Percentiles rank a stretch among this genome's conserved stretches.
phyloP scores from a whole-genome alignment of 2,888 invertebrate genomes.

The Xanthostigma xanthostigma region DNA sequence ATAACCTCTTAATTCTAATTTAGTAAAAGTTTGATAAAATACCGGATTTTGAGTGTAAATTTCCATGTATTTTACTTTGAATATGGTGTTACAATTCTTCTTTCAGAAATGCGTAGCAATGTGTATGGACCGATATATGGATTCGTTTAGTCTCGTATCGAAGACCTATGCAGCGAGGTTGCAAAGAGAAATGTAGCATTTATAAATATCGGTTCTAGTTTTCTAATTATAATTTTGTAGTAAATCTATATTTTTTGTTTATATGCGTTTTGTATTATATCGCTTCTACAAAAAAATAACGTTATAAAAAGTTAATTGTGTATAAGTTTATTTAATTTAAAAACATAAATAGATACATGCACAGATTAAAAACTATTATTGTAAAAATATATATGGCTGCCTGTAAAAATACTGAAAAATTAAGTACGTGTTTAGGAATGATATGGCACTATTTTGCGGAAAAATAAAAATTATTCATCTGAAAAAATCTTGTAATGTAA shows the following conservation, averaged over 20 bases:
- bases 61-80: slow-evolving; percentile 4
- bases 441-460: background rate
- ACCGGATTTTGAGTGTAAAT: slow-evolving; percentile 6
- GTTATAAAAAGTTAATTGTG: background rate
- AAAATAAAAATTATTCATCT: no score
- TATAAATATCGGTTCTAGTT: slow-evolving; percentile 22
- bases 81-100: slow-evolving; percentile 5
- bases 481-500: no score
- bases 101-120: slow-evolving; percentile 89
- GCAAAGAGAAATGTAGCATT: slow-evolving; percentile 55
- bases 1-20: background rate
- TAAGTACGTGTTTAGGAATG: background rate
- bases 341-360: background rate
- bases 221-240: slow-evolving; percentile 6
- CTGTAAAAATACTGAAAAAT: background rate
- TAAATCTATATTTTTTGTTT: slow-evolving; percentile 4
- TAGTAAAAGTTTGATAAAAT: no score
- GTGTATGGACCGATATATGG: slow-evolving; percentile 98
- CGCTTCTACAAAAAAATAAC: background rate
- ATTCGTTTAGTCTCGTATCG: slow-evolving; percentile 86
- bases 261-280: background rate
- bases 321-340: background rate
- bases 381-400: background rate
- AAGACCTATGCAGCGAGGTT: slow-evolving; percentile 75
- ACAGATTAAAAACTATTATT: background rate